Conservation (phyloP, 2,888 invertebrate genomes). For the Pimpla rufipes region DNA sequence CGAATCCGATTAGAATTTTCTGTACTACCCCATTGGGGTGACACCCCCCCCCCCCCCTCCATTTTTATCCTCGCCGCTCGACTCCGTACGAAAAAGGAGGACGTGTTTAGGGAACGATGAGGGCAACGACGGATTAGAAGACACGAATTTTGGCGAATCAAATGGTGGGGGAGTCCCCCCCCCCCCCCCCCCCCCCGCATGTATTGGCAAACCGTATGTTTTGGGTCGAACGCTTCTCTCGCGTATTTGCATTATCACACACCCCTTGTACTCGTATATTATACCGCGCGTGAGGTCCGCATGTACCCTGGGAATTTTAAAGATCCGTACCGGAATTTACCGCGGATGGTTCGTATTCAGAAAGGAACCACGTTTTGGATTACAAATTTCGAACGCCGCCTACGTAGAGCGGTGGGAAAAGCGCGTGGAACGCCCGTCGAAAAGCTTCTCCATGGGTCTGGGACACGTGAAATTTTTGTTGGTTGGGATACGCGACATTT, state of each 20-base stretch:
- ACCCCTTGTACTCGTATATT: conserved; percentile 15
- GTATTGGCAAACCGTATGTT: not conserved
- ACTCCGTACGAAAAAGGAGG: no score
- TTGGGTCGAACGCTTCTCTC: not conserved
- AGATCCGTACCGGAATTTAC: not conserved
- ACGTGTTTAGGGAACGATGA: no score
- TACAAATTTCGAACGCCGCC: conserved; percentile 6
- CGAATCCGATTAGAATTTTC: conserved; percentile 28
- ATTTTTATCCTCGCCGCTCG: no score
- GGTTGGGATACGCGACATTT: not conserved
- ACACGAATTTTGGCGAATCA: conserved; percentile 64
- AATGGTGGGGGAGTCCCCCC: no score
- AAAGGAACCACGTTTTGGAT: conserved; percentile 1
- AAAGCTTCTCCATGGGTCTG: conserved; percentile 13
- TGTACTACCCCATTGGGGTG: no score
- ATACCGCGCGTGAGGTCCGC: conserved; percentile 1
- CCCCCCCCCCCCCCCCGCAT: no score
- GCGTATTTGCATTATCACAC: not conserved
- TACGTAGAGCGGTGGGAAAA: not conserved
- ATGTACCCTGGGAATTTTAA: not conserved
- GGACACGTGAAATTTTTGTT: not conserved
- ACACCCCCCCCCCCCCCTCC: no score
- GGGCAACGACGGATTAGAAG: conserved; percentile 28
- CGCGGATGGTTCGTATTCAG: not conserved
- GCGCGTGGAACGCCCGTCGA: conserved; percentile 4